A percentile compares a stretch with the other conserved stretches of the same genome.
Evolutionary conservation across 2,888 invertebrate genomes (phyloP).

Genomic region (Smittia aterrima): DNA sequence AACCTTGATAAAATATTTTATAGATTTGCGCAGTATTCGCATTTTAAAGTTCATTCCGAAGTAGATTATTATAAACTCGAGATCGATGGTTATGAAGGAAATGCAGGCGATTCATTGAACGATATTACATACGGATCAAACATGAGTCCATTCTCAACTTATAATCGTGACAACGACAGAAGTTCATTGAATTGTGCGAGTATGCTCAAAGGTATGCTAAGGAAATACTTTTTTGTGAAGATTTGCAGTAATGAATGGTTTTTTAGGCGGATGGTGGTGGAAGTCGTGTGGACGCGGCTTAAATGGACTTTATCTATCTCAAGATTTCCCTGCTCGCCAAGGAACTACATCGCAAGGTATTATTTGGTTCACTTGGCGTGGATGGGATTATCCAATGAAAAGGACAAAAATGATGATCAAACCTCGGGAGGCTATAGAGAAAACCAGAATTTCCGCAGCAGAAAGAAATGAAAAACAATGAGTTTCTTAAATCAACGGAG

Average conservation of each 20-base stretch:
- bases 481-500: no score
- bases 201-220: conserved; percentile 67
- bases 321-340: conserved; percentile 87
- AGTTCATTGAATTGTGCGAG: conserved; percentile 89
- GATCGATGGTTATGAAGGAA: conserved; percentile 88
- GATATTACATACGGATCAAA: conserved; percentile 94
- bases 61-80: conserved; percentile 88
- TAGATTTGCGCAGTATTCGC: conserved; percentile 86
- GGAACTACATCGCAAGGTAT: conserved; percentile 87
- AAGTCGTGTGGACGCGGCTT: conserved; percentile 87
- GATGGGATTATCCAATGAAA: conserved; percentile 91
- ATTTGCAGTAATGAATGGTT: conserved; percentile 14
- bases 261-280: conserved; percentile 86
- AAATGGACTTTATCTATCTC: conserved; percentile 77
- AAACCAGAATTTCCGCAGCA: no score
- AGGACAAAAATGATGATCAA: conserved; percentile 85
- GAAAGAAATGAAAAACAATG: no score
- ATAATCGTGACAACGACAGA: conserved; percentile 88
- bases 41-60: conserved; percentile 90
- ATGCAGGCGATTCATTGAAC: conserved; percentile 85
- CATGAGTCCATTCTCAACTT: conserved; percentile 90
- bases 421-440: no score
- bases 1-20: no score
- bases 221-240: neutral
- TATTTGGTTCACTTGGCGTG: conserved; percentile 94